Conservation (phyloP, 2,113 vertebrate species). For the Rhea americana region DNA sequence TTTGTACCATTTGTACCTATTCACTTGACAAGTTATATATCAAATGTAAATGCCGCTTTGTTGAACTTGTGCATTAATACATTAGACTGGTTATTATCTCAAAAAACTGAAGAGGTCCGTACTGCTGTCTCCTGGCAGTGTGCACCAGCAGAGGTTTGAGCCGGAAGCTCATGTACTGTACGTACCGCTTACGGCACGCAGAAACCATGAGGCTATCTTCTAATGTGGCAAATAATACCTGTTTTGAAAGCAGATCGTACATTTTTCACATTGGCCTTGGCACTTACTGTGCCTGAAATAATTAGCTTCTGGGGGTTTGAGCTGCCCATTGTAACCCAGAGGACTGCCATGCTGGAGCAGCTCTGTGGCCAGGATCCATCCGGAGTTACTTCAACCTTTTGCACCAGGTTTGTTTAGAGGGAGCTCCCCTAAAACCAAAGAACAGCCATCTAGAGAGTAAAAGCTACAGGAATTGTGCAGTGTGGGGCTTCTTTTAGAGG, state of each 20-base stretch:
- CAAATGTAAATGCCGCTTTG: not conserved
- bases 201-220: not conserved
- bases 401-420: not conserved
- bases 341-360: not conserved
- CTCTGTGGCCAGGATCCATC: not conserved
- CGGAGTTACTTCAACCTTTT: slow-evolving; percentile 12
- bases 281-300: slow-evolving; percentile 9
- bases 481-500: not conserved
- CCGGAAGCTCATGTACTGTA: accelerated
- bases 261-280: not conserved
- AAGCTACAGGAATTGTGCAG: not conserved
- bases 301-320: not conserved
- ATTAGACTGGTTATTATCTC: not conserved
- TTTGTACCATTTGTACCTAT: not conserved
- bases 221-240: not conserved
- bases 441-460: not conserved
- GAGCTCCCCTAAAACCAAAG: not conserved
- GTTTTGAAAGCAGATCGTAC: not conserved
- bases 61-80: not conserved
- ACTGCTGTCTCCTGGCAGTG: not conserved
- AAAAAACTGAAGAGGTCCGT: not conserved
- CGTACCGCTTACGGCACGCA: not conserved
- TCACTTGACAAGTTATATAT: not conserved
- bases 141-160: not conserved
- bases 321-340: slow-evolving; percentile 20